A percentile compares a stretch with the other conserved stretches of the same genome.
Evolutionary conservation across 2,888 invertebrate species (phyloP).

Genomic region (Blomia tropicalis): DNA sequence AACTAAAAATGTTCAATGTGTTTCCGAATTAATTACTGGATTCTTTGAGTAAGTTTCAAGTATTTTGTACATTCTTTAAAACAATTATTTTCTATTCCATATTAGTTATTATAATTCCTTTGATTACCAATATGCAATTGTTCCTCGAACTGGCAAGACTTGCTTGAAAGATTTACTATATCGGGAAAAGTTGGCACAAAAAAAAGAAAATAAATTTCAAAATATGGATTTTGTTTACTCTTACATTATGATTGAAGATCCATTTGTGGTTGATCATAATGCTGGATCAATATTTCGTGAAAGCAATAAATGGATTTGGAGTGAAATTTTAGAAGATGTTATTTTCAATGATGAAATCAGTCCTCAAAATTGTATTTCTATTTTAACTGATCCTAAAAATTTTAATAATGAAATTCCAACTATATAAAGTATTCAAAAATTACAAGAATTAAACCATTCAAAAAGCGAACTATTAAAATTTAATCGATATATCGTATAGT

Average conservation of each 20-base stretch:
- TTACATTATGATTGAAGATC: constrained; percentile 7
- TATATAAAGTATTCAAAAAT: no score
- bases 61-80: not conserved
- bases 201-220: no score
- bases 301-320: not conserved
- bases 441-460: no score
- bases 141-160: not conserved
- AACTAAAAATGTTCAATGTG: not conserved
- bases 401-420: not conserved
- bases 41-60: not conserved
- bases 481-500: no score
- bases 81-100: not conserved
- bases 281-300: not conserved
- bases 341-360: not conserved
- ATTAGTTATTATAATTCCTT: not conserved
- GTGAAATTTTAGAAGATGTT: not conserved
- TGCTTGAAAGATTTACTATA: not conserved
- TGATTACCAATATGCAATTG: not conserved
- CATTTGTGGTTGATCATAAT: constrained; percentile 14
- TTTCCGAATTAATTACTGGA: not conserved
- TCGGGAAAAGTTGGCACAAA: not conserved
- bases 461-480: no score
- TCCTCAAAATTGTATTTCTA: not conserved
- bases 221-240: no score
- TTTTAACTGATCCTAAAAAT: not conserved